phyloP scores from a whole-genome alignment of 2,888 invertebrate genomes.

The Cordilura impudica region DNA sequence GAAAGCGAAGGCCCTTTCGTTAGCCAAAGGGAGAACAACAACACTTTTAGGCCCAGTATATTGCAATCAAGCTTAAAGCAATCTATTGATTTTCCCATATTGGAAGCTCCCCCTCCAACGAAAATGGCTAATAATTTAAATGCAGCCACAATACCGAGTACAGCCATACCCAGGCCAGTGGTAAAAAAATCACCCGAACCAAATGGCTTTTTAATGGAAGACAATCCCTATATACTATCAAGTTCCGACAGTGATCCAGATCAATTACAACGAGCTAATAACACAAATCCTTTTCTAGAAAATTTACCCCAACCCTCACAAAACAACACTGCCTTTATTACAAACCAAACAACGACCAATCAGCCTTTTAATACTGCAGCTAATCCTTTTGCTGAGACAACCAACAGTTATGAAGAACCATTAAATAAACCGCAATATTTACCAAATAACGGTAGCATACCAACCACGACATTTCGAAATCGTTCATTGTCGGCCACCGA shows the following conservation, averaged over 20 bases:
- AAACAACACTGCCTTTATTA: slow-evolving; percentile 66
- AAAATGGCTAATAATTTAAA: slow-evolving; percentile 68
- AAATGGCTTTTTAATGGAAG: slow-evolving; percentile 66
- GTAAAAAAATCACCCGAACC: slow-evolving; percentile 74
- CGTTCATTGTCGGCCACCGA: slow-evolving; percentile 73
- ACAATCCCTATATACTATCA: slow-evolving; percentile 39
- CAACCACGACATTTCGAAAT: slow-evolving; percentile 67
- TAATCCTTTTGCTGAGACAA: slow-evolving; percentile 40
- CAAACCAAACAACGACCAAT: slow-evolving; percentile 56
- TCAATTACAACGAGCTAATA: slow-evolving; percentile 58
- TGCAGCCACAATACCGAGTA: slow-evolving; percentile 65
- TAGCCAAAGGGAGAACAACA: slow-evolving; percentile 30
- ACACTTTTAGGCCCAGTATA: slow-evolving; percentile 43
- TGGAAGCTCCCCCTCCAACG: slow-evolving; percentile 70
- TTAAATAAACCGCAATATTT: slow-evolving; percentile 32
- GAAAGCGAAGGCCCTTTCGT: slow-evolving; percentile 51
- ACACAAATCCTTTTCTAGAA: slow-evolving; percentile 75
- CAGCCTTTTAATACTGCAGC: slow-evolving; percentile 36
- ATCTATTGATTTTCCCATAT: slow-evolving; percentile 34
- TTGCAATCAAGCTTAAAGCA: slow-evolving; percentile 31
- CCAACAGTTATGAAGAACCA: slow-evolving; percentile 11
- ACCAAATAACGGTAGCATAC: slow-evolving; percentile 5
- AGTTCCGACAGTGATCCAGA: slow-evolving; percentile 47
- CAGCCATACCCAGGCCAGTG: slow-evolving; percentile 75
- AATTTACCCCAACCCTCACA: slow-evolving; percentile 67